Evolutionary conservation across 1,140 invertebrate species (phyloP).

Genomic region (Venturia canescens): DNA sequence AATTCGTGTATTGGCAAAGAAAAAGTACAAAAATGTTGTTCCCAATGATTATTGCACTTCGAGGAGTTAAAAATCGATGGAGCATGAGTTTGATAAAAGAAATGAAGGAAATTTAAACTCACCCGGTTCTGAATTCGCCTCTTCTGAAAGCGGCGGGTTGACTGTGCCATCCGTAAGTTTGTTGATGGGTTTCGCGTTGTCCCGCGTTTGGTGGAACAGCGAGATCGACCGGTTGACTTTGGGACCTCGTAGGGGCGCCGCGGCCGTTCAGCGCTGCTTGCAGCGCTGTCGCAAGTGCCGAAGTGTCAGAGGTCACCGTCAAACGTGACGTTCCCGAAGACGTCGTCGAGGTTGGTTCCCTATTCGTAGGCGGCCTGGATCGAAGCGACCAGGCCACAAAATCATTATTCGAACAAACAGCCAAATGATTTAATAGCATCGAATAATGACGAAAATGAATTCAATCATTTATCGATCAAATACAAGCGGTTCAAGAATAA

Average conservation of each 20-base stretch:
- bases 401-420: neutral
- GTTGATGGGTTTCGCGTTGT: slow-evolving; percentile 62
- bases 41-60: too few species aligned
- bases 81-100: too few species aligned
- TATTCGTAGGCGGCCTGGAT: slow-evolving; percentile 64
- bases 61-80: too few species aligned
- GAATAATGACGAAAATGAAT: neutral
- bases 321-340: slow-evolving; percentile 72
- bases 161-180: slow-evolving; percentile 74
- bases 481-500: neutral
- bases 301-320: slow-evolving; percentile 71
- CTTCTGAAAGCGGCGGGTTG: slow-evolving; percentile 73
- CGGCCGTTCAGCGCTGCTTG: slow-evolving; percentile 71
- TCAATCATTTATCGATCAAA: neutral
- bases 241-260: slow-evolving; percentile 74
- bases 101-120: slow-evolving; percentile 33
- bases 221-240: slow-evolving; percentile 76
- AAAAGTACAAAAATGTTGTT: too few species aligned
- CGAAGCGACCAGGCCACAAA: slow-evolving; percentile 29
- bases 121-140: slow-evolving; percentile 73
- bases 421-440: neutral
- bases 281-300: slow-evolving; percentile 70
- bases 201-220: slow-evolving; percentile 66
- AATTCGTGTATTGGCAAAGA: too few species aligned
- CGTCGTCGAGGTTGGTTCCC: slow-evolving; percentile 69